Conservation (phyloP, 2,888 invertebrate genomes). For the Hyposoter didymator region DNA sequence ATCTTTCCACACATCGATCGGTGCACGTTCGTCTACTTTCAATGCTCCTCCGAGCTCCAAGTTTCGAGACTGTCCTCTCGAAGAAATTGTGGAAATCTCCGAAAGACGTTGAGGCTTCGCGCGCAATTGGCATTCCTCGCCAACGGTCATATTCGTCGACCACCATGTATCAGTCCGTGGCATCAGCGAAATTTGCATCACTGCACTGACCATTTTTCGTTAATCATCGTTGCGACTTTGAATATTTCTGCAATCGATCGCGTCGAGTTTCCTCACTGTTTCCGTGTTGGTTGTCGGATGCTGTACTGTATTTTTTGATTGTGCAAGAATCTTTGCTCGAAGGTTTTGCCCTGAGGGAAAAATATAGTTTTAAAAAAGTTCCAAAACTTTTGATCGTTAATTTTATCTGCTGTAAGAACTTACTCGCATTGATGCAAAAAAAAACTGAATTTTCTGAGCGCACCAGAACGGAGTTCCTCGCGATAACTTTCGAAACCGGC, state of each 20-base stretch:
- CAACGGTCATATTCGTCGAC: constrained; percentile 13
- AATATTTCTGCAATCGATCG: neutral
- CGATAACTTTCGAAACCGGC: constrained; percentile 72
- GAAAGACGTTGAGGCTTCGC: constrained; percentile 1
- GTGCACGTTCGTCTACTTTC: neutral
- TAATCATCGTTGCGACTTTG: neutral
- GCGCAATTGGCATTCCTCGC: constrained; percentile 22
- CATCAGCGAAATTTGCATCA: constrained; percentile 21
- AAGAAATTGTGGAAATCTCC: constrained; percentile 22
- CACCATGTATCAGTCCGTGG: constrained; percentile 43
- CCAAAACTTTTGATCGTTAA: constrained; percentile 16
- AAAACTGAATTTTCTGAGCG: constrained; percentile 73
- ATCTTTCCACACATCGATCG: constrained; percentile 35
- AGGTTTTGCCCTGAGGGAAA: constrained; percentile 30
- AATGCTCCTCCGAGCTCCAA: neutral
- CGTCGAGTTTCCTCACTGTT: constrained; percentile 39
- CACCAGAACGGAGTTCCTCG: constrained; percentile 69
- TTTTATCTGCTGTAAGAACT: constrained; percentile 51
- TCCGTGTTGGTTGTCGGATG: neutral
- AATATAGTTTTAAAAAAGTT: neutral
- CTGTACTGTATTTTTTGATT: neutral
- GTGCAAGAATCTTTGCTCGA: constrained; percentile 5
- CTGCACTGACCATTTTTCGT: neutral
- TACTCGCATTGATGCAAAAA: constrained; percentile 72
- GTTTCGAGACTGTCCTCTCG: constrained; percentile 7